Evolutionary conservation across 2,888 invertebrate genomes (phyloP), one percentile per base, ranked within the genome.

Genomic region (Ashinkailepas kermadecensis): DNA sequence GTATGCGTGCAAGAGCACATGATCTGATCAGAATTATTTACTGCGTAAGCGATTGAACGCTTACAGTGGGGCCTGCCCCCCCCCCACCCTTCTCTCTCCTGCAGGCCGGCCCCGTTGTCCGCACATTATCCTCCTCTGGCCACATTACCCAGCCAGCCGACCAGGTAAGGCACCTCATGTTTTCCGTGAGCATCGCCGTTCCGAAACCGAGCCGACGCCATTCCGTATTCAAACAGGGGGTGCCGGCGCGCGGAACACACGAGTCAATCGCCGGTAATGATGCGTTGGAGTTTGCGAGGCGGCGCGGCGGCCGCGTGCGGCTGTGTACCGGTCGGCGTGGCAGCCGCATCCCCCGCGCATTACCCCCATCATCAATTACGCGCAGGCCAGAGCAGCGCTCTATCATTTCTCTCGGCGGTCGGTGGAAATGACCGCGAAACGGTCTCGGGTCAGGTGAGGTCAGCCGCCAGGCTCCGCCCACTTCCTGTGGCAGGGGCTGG

Each of bases 221-320:
- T 74, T 74, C 21, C 74, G 74, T 74, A 74, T 74, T 74, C 74
- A 74, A 74, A 74, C 74, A 74, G 74, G 74, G 74, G 74, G 74
- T 13, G 74, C 70, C 39, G 23, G 13, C 25, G 70, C 70, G 13
- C 12, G 13, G 7, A 74, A 21, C 74, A 18, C 74, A 54, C 74
- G 74, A 74, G 74, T 74, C 74, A 74, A 74, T 54, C 74, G 54
- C 21, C 74, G 54, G 21, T 74, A 74, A 74, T 74, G 74, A 74
- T 18, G 13, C 12, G 74, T 54, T 39, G 74, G 18, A 54, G 74
- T 7, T 18, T 10, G 70, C 10, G 39, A 3, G 74, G 54, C 74
- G 65, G 23, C 21, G 74, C 7, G 39, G 9, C 67, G 10, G 67
- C 67, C 25, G 67, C 39, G 39, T 4, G 25, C n/a, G 10, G 0